These are phyloP conservation scores for Neodiprion fabricii DNA, from an alignment of 1,140 invertebrate species.

Conservation along the genomic window DNA sequence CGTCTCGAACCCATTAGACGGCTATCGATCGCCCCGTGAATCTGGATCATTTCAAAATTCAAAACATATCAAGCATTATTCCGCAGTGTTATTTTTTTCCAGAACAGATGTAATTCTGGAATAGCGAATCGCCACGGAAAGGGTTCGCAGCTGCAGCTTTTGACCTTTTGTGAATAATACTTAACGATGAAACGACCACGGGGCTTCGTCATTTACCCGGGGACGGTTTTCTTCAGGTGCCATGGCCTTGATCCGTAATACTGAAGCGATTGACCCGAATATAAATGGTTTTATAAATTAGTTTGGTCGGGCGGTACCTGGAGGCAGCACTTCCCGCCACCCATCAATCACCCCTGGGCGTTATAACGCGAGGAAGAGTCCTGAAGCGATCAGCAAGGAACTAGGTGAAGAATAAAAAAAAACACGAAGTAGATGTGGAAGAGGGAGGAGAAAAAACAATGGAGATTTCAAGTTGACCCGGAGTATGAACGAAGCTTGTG, in stretches of 20 bases:
- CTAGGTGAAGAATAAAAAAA: too few species aligned
- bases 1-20: too few species aligned
- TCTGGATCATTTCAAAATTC: too few species aligned
- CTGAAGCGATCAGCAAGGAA: background rate
- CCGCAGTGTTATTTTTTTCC: too few species aligned
- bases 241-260: background rate
- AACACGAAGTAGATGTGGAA: background rate
- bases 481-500: background rate
- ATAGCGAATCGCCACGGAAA: too few species aligned
- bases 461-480: background rate
- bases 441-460: conserved; percentile 3
- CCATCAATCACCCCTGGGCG: conserved; percentile 24
- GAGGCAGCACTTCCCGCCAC: conserved; percentile 15
- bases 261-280: conserved; percentile 8
- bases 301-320: conserved; percentile 23
- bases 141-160: too few species aligned
- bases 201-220: background rate
- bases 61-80: too few species aligned
- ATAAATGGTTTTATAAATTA: conserved; percentile 32
- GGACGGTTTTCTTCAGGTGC: background rate
- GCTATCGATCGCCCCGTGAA: too few species aligned
- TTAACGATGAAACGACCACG: background rate
- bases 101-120: too few species aligned
- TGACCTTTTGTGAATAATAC: too few species aligned
- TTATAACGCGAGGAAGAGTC: background rate